Conservation (phyloP, 2,888 invertebrate genomes). For the Watsonalla binaria region DNA sequence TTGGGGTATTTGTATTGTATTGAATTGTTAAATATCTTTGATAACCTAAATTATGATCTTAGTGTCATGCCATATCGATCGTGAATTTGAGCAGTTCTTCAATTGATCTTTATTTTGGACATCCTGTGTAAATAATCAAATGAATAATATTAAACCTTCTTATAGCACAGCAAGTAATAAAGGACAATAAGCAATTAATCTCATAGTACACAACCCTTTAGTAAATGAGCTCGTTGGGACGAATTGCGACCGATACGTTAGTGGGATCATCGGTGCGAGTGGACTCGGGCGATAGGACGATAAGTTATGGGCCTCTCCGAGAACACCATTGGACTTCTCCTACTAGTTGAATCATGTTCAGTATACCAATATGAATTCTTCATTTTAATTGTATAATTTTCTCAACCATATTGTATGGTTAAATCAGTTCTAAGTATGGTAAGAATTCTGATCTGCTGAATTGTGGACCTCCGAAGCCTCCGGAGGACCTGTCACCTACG, state of each 20-base stretch:
- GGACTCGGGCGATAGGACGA: conserved; percentile 27
- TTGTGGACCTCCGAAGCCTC: too few species aligned
- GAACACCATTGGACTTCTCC: not conserved
- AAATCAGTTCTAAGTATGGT: too few species aligned
- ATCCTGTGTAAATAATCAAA: not conserved
- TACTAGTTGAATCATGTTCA: not conserved
- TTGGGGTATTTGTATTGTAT: too few species aligned
- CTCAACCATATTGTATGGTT: too few species aligned
- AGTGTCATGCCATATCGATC: too few species aligned
- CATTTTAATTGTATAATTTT: too few species aligned
- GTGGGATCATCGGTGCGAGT: conserved; percentile 42
- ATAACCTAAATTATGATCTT: too few species aligned
- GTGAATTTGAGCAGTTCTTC: too few species aligned
- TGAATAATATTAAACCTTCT: not conserved
- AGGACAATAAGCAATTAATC: conserved; percentile 1
- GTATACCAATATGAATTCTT: not conserved
- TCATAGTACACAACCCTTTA: conserved; percentile 26
- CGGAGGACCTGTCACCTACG: too few species aligned
- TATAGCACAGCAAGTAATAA: not conserved
- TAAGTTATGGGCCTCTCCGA: conserved; percentile 26
- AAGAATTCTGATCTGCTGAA: too few species aligned
- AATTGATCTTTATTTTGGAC: too few species aligned
- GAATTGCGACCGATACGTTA: conserved; percentile 49
- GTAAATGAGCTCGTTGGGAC: conserved; percentile 39
- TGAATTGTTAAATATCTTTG: too few species aligned